These are phyloP conservation scores for Gonatopus flavifemur DNA, from an alignment of 1,140 invertebrate species.

Conservation along the genomic window DNA sequence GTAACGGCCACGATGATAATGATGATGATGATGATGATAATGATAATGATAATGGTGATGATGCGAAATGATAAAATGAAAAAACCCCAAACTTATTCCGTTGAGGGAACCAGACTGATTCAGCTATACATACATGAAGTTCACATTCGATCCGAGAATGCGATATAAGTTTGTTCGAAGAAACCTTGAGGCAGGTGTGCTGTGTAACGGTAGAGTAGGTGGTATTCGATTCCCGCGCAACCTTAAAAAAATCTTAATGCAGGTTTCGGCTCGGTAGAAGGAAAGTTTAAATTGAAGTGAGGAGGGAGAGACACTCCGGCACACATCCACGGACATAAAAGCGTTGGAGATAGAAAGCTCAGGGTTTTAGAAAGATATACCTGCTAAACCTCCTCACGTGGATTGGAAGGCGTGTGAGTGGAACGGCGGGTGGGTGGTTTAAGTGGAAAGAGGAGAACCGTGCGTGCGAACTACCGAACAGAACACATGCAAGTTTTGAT, in stretches of 20 bases:
- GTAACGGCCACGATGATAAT: too few species aligned
- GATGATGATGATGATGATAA: too few species aligned
- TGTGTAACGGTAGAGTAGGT: conserved; percentile 33
- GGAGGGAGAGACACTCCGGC: conserved; percentile 35
- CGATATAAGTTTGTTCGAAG: too few species aligned
- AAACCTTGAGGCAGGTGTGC: neutral
- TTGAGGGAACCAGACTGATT: too few species aligned
- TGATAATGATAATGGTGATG: too few species aligned
- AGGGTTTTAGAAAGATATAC: conserved; percentile 46
- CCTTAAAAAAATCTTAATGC: conserved; percentile 59
- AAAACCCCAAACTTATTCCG: too few species aligned
- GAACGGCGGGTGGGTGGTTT: too few species aligned
- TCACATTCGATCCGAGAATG: too few species aligned
- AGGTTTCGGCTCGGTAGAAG: conserved; percentile 41
- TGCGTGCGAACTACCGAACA: conserved; percentile 52
- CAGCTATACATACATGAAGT: too few species aligned
- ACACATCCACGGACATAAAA: conserved; percentile 38
- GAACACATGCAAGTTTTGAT: conserved; percentile 54
- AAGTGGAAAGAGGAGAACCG: conserved; percentile 26
- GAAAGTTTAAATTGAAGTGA: conserved; percentile 58
- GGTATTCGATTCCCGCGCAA: conserved; percentile 39
- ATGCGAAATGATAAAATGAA: too few species aligned
- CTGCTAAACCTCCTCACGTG: conserved; percentile 38
- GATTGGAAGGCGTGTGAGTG: conserved; percentile 22
- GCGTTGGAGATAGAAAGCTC: conserved; percentile 30